Evolutionary conservation across 2,888 invertebrate genomes (phyloP), one percentile per base, ranked within the genome.

Genomic region (Caradrina kadenii): DNA sequence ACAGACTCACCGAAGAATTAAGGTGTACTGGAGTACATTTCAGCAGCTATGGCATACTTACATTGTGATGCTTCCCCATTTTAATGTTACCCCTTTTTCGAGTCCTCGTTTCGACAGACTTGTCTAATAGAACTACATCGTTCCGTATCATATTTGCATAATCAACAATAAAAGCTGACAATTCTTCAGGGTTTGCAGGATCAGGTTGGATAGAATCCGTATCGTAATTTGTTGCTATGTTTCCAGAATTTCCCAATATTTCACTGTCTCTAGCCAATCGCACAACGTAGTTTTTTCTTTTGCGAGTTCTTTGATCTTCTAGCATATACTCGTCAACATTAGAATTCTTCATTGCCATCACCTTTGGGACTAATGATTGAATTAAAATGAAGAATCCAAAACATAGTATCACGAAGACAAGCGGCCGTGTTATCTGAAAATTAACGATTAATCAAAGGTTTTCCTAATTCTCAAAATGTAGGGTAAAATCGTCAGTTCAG

Each of bases 61-160:
- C 93, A 66, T 89, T 88, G 63, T 88, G 87, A 65, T 85, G 83
- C 63, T 90, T 91, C 80, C 91, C 85, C n/a, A 91, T 88, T 84
- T 93, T 92, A 54, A 92, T 87, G 75, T 93, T 94, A 53, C 93
- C 95, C 76, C 94, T 88, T 85, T 95, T 94, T 22, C 92, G 89
- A 8, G 94, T 93, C 69, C 93, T 89, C 0, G 95, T 95, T 86
- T 95, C 92, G 11, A 94, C 91, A 6, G 95, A 94, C 75, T 96
- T 92, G 75, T 95, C 95, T 48, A 94, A 81, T 60, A 94, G 84
- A 69, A 94, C 91, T 2, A 94, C 92, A 68, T 95, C 93, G 65
- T 95, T 93, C 62, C 93, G 84, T 52, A 94, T 93, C 93, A 93
- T 92, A 69, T 95, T 93, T 1, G 94, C 94, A 75, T 95, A 93